These are phyloP conservation scores for Heterodera carotae DNA, from an alignment of 1,140 invertebrate species.

Conservation along the genomic window DNA sequence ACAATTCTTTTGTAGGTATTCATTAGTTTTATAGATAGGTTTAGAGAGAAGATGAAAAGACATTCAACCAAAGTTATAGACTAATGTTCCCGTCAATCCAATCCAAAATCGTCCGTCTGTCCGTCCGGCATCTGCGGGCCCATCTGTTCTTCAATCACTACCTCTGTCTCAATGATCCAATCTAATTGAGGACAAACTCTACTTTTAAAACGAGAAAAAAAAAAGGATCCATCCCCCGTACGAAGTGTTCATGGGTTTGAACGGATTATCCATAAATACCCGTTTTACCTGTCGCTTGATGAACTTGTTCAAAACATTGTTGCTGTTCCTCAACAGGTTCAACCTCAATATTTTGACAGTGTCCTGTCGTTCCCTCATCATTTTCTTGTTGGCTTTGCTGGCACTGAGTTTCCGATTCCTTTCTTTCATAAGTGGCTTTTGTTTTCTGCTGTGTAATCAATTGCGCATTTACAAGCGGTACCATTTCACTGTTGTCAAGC, in stretches of 20 bases:
- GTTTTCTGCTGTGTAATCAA: not conserved
- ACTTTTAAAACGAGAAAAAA: no score
- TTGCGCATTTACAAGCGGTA: not conserved
- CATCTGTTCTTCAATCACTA: constrained; percentile 15
- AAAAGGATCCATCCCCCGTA: not conserved
- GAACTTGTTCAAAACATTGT: not conserved
- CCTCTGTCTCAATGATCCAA: constrained; percentile 25
- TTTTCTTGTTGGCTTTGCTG: not conserved
- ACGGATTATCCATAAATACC: not conserved
- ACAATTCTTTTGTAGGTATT: no score
- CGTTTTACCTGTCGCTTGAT: not conserved
- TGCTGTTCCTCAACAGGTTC: not conserved
- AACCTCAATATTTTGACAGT: not conserved
- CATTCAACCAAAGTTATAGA: no score
- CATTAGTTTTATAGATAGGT: no score
- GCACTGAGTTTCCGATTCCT: not conserved
- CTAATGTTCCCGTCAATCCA: no score
- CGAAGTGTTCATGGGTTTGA: no score
- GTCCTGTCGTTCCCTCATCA: not conserved
- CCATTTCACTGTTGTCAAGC: not conserved
- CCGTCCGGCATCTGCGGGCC: constrained; percentile 16
- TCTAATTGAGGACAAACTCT: no score
- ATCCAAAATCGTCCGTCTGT: constrained; percentile 27
- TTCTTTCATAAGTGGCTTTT: not conserved
- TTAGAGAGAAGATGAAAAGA: no score